A percentile compares a stretch with the other conserved stretches of the same genome.
These are phyloP conservation scores for Nephrotoma guestfalica DNA, from an alignment of 2,888 invertebrate genomes.

Conservation along the genomic window DNA sequence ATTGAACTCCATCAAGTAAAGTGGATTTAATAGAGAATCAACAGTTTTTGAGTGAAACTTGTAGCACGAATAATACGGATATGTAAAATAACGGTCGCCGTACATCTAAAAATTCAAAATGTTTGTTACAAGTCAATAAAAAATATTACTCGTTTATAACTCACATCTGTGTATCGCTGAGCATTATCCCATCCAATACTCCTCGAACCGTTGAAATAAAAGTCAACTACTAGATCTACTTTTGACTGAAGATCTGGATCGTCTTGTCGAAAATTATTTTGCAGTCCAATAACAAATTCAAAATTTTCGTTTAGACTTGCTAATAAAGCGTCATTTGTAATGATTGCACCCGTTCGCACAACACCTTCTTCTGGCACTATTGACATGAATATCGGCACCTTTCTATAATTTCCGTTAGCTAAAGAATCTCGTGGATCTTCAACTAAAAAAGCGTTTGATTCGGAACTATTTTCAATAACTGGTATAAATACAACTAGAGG, in stretches of 20 bases:
- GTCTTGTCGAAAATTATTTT: neutral
- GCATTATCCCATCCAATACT: slow-evolving; percentile 19
- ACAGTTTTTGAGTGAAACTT: slow-evolving; percentile 17
- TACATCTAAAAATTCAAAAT: slow-evolving; percentile 26
- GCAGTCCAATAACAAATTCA: slow-evolving; percentile 18
- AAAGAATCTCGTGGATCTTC: neutral
- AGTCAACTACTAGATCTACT: slow-evolving; percentile 16
- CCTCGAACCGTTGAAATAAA: slow-evolving; percentile 21
- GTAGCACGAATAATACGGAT: slow-evolving; percentile 30
- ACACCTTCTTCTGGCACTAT: neutral
- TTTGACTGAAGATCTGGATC: slow-evolving; percentile 8
- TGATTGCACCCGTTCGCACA: slow-evolving; percentile 20
- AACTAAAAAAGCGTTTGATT: neutral
- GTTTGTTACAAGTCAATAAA: neutral
- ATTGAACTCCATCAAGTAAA: slow-evolving; percentile 35
- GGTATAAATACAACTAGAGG: neutral
- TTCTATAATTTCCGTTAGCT: neutral
- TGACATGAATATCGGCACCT: neutral
- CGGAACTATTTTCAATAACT: neutral
- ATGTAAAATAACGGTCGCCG: slow-evolving; percentile 35
- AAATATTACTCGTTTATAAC: neutral
- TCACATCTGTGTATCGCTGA: slow-evolving; percentile 22
- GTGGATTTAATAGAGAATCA: slow-evolving; percentile 21
- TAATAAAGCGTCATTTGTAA: neutral
- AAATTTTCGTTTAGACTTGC: slow-evolving; percentile 3